Evolutionary conservation across 2,888 invertebrate species (phyloP), one percentile per base, ranked within the genome.

Genomic region (Drosophila rubida): DNA sequence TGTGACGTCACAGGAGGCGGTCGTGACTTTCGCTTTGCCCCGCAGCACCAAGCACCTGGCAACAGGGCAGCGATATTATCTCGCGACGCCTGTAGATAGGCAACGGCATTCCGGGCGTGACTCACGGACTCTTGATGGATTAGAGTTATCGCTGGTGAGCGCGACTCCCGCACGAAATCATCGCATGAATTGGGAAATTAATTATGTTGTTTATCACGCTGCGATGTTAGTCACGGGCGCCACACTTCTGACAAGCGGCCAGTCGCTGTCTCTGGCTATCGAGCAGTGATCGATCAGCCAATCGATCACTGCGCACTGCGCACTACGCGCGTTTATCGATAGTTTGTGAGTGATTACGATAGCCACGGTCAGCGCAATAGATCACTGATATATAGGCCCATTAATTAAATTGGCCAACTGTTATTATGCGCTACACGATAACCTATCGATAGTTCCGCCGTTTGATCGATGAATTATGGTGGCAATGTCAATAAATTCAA

Each of bases 1-100:
- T 64, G 76, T 78, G 86, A 68, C 83, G 82, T 80, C 80, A 86
- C 83, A n/a, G 41, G 41, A 27, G 51, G 30, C 11, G 30, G 42
- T 41, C 19, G 46, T 60, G 45, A 58, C 46, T 53, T 46, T 53
- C 45, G 44, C 49, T 67, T 58, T 25, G 25, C 16, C n/a, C n/a
- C n/a, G n/a, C n/a, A n/a, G n/a, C n/a, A n/a, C n/a, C n/a, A n/a
- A n/a, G 48, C 61, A 64, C 72, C 61, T 80, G 80, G 77, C 71
- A 84, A 84, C 85, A 71, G 69, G 22, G 2, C 4, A 50, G 9
- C 32, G 60, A 48, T 65, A 48, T 48, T 53, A 60, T 61, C 46
- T 13, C 6, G 2, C 6, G 23, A 23, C 27, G 44, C 54, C 44
- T 23, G 45, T n/a, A 14, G 35, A 55, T 55, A 55, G 45, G 42